Conservation (phyloP, 2,888 invertebrate genomes). For the Epinotia nisella region DNA sequence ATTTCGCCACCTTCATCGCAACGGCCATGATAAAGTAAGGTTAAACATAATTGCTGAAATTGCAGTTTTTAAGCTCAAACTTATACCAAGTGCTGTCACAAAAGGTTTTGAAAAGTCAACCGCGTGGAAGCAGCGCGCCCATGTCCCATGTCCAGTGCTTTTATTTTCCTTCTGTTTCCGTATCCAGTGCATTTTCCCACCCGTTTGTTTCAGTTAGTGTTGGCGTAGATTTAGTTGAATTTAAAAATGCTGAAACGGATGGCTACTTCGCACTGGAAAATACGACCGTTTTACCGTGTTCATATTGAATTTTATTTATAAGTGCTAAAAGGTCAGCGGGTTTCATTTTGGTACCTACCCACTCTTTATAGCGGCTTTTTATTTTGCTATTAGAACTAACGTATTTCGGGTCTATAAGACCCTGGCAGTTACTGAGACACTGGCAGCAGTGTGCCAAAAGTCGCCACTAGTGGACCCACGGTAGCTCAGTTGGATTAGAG, state of each 20-base stretch:
- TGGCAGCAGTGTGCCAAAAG: neutral
- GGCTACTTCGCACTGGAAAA: slow-evolving; percentile 28
- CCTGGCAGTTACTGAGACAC: neutral
- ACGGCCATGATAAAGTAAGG: neutral
- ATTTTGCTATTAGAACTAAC: neutral
- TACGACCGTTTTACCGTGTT: slow-evolving; percentile 39
- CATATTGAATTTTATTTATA: slow-evolving; percentile 54
- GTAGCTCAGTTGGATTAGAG: no score
- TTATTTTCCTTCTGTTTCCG: slow-evolving; percentile 50
- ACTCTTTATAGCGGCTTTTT: neutral
- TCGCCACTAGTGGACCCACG: no score
- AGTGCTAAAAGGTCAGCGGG: slow-evolving; percentile 12
- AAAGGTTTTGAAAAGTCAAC: slow-evolving; percentile 30
- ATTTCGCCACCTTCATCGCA: neutral
- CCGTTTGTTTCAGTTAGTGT: slow-evolving; percentile 59
- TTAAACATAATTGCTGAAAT: neutral
- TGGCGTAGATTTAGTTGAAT: slow-evolving; percentile 43
- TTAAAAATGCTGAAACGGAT: slow-evolving; percentile 34
- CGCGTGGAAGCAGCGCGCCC: slow-evolving; percentile 14
- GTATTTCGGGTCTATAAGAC: no score
- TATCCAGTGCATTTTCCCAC: slow-evolving; percentile 51
- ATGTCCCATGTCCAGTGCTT: slow-evolving; percentile 23
- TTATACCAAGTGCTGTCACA: slow-evolving; percentile 18
- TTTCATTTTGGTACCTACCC: neutral
- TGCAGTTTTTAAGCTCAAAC: neutral